Evolutionary conservation across 2,888 invertebrate genomes (phyloP).

Genomic region (Apotomis turbidana): DNA sequence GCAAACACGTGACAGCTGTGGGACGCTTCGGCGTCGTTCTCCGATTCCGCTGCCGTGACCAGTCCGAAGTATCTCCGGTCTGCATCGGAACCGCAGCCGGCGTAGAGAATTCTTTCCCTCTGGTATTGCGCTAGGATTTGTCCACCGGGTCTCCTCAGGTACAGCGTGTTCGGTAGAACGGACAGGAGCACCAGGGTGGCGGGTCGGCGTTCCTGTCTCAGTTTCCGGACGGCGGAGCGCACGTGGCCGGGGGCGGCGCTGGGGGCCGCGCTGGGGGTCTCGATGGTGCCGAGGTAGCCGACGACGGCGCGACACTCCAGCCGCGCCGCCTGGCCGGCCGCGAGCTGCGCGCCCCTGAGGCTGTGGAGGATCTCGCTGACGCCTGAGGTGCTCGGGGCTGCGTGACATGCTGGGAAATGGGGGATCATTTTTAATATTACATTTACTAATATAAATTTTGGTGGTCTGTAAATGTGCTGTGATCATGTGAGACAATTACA

Average conservation of each 20-base stretch:
- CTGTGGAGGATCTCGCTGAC: constrained; percentile 77
- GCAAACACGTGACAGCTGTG: constrained; percentile 98
- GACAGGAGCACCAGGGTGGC: constrained; percentile 94
- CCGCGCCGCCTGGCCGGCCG: constrained; percentile 73
- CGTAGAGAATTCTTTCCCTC: constrained; percentile 92
- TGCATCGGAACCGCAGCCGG: constrained; percentile 95
- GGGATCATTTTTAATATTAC: too few relatives aligned
- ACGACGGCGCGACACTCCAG: constrained; percentile 93
- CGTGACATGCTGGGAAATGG: constrained; percentile 66
- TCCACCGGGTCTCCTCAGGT: constrained; percentile 90
- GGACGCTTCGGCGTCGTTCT: constrained; percentile 78
- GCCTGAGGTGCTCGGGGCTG: constrained; percentile 72
- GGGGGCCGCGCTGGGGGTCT: constrained; percentile 94
- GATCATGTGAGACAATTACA: too few relatives aligned
- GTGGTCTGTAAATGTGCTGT: too few relatives aligned
- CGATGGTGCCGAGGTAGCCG: constrained; percentile 97
- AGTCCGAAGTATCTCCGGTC: constrained; percentile 96
- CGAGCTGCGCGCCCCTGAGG: constrained; percentile 68
- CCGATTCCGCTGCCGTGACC: constrained; percentile 90
- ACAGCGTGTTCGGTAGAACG: constrained; percentile 91
- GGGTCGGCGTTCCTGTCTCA: constrained; percentile 94
- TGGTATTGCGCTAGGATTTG: constrained; percentile 94
- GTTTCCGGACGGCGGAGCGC: constrained; percentile 93
- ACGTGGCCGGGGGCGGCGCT: constrained; percentile 91
- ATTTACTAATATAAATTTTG: too few relatives aligned